Evolutionary conservation across 2,797 vertebrate genomes (phyloP).

Genomic region (Acrossocheilus wenchowensis): DNA sequence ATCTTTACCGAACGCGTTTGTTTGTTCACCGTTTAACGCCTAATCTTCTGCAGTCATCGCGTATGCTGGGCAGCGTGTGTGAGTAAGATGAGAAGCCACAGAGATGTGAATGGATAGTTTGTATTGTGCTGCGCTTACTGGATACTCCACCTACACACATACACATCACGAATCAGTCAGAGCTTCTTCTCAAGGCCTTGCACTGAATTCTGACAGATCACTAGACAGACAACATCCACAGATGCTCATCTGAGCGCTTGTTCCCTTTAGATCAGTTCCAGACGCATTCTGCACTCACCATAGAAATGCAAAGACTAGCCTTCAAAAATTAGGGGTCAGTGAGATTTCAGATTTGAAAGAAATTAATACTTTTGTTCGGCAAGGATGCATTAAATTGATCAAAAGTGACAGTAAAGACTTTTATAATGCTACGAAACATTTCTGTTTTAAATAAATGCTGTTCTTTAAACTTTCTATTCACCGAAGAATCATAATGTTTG

Average conservation of each 20-base stretch:
- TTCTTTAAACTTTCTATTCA: neutral
- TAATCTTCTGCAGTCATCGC: constrained; percentile 31
- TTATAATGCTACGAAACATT: neutral
- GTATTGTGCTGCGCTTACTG: constrained; percentile 53
- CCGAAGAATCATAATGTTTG: neutral
- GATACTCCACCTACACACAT: constrained; percentile 49
- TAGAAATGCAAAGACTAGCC: neutral
- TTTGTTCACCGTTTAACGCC: constrained; percentile 5
- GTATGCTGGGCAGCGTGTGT: constrained; percentile 36
- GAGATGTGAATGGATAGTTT: constrained; percentile 46
- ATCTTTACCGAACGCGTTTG: neutral
- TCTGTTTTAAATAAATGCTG: neutral
- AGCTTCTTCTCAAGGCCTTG: constrained; percentile 9
- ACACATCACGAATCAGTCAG: constrained; percentile 19
- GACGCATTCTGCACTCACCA: neutral
- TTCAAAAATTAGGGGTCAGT: neutral
- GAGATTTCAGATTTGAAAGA: neutral
- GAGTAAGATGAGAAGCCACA: constrained; percentile 53
- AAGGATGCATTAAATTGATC: neutral
- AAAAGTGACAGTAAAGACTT: neutral
- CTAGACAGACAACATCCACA: neutral
- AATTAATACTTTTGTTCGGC: neutral
- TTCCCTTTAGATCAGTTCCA: neutral
- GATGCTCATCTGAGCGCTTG: constrained; percentile 2
- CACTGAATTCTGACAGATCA: constrained; percentile 14